phyloP scores from a whole-genome alignment of 92 coral and sea anemone species.

The Porites rus region DNA sequence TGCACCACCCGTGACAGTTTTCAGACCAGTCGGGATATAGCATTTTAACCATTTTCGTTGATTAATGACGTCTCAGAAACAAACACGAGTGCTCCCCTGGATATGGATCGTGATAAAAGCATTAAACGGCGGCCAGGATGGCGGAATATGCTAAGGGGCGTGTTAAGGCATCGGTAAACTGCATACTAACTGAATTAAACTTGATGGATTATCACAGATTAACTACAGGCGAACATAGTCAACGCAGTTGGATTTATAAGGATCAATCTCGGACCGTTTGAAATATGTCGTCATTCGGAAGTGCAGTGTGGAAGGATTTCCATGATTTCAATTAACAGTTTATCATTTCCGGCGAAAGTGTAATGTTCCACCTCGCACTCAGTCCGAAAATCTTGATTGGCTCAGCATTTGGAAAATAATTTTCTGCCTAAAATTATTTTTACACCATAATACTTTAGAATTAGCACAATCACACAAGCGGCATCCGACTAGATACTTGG shows the following conservation, averaged over 20 bases:
- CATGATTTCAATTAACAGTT: background rate
- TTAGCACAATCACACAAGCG: background rate
- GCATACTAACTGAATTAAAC: background rate
- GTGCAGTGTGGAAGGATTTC: constrained; percentile 1
- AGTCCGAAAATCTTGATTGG: background rate
- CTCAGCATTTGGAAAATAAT: background rate
- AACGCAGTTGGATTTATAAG: too few relatives aligned
- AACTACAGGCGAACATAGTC: background rate
- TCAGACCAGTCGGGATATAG: too few relatives aligned
- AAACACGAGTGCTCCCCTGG: too few relatives aligned
- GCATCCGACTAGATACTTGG: background rate
- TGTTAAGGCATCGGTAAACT: background rate
- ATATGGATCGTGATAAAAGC: too few relatives aligned
- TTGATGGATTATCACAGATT: background rate
- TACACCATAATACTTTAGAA: too few relatives aligned
- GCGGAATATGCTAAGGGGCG: background rate
- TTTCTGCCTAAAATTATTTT: too few relatives aligned
- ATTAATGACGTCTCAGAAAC: too few relatives aligned
- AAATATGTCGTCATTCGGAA: background rate
- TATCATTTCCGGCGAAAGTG: constrained; percentile 2
- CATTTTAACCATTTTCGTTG: too few relatives aligned
- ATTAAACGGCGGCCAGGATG: background rate
- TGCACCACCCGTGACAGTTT: too few relatives aligned
- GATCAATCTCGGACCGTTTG: background rate
- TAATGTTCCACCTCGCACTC: background rate